These are phyloP conservation scores for Hipposideros armiger DNA, from an alignment of 2,113 vertebrate species.

Conservation along the genomic window DNA sequence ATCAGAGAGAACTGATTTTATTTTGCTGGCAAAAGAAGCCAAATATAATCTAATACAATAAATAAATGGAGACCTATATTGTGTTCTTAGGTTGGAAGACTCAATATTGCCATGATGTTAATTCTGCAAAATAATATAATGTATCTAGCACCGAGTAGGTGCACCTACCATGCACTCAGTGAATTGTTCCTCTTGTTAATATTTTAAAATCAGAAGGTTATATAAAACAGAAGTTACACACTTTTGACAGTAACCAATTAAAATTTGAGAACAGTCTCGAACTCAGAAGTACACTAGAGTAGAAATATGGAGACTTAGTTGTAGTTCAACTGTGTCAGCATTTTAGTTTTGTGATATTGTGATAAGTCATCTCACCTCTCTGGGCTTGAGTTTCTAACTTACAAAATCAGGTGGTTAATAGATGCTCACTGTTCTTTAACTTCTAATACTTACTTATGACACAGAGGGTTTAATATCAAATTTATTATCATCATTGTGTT, in stretches of 20 bases:
- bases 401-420: neutral
- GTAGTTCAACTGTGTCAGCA: neutral
- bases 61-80: neutral
- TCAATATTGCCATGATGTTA: neutral
- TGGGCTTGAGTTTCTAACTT: neutral
- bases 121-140: neutral
- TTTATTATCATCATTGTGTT: neutral
- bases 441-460: neutral
- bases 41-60: constrained; percentile 8
- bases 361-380: neutral
- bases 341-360: constrained; percentile 17
- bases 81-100: neutral
- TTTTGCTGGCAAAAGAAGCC: neutral
- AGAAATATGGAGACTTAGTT: neutral
- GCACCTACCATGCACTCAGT: neutral
- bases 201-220: constrained; percentile 28
- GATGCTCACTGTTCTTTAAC: neutral
- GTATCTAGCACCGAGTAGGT: neutral
- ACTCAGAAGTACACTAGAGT: neutral
- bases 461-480: neutral
- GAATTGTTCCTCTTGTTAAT: neutral
- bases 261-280: neutral
- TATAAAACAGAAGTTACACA: neutral
- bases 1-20: constrained; percentile 28
- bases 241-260: neutral